These are phyloP conservation scores for Dasyurus viverrinus DNA, from an alignment of 2,113 vertebrate genomes.

Conservation along the genomic window DNA sequence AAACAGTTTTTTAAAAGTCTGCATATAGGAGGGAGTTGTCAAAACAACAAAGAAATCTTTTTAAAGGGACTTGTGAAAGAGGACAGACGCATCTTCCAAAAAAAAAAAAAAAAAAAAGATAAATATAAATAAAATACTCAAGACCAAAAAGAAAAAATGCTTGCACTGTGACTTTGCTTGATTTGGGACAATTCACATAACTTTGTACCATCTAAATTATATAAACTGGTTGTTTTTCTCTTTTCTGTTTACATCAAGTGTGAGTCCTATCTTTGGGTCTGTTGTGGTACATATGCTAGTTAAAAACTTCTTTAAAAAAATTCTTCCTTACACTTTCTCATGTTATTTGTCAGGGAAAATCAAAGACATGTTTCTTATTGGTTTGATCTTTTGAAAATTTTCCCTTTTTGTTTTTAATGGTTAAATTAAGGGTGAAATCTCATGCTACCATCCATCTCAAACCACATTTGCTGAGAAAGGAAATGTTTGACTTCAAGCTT, in stretches of 20 bases:
- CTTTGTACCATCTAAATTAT: neutral
- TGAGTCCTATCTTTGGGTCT: neutral
- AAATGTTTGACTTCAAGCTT: slow-evolving; percentile 62
- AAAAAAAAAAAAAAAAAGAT: slow-evolving; percentile 24
- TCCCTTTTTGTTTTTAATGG: neutral
- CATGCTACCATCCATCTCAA: neutral
- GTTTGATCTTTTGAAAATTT: neutral
- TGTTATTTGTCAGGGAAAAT: neutral
- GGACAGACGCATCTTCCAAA: slow-evolving; percentile 31
- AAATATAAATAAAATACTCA: slow-evolving; percentile 58
- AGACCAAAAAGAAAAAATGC: slow-evolving; percentile 30
- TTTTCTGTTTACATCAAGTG: slow-evolving; percentile 1
- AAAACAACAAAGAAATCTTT: slow-evolving; percentile 64
- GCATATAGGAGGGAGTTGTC: neutral
- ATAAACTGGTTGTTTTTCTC: neutral
- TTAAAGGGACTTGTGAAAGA: slow-evolving; percentile 69
- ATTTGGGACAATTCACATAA: neutral
- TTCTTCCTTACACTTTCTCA: neutral
- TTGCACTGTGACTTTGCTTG: neutral
- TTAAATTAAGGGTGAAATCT: neutral
- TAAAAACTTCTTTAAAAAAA: neutral
- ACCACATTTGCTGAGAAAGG: slow-evolving; percentile 41
- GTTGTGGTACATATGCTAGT: neutral
- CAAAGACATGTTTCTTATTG: neutral
- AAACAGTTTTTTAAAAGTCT: too few species aligned